Evolutionary conservation across 53 echinoderm and acorn worm species (phyloP).

Genomic region (Paelopatides confundens): DNA sequence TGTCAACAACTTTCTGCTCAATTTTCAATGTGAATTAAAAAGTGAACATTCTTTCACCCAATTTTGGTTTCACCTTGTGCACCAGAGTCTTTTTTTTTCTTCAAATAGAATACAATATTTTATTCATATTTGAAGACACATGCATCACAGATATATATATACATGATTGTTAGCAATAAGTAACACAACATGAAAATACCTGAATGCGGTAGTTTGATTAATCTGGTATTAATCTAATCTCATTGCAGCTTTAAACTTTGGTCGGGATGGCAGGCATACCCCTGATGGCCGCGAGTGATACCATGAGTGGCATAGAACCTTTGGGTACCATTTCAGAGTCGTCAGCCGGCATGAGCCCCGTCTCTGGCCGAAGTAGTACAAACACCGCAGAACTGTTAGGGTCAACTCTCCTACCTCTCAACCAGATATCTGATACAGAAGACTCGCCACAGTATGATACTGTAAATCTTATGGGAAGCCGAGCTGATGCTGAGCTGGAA

Average conservation of each 20-base stretch:
- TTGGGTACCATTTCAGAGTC: constrained; percentile 66
- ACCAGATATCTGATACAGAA: constrained; percentile 7
- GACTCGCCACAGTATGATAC: not conserved
- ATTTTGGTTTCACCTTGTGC: no score
- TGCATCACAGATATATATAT: not conserved
- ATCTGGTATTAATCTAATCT: not conserved
- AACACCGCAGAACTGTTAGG: constrained; percentile 5
- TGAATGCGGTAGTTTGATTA: no score
- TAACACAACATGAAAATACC: no score
- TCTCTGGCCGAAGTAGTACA: constrained; percentile 3
- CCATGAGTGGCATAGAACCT: constrained; percentile 87
- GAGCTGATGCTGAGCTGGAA: not conserved
- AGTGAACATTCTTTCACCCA: no score
- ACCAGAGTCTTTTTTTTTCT: no score
- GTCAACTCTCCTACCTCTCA: not conserved
- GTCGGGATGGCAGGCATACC: constrained; percentile 12
- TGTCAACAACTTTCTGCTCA: no score
- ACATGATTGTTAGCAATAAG: no score
- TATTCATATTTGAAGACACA: no score
- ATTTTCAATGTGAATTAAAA: no score
- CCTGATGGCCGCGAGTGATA: constrained; percentile 59
- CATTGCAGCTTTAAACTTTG: not conserved
- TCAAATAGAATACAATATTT: no score
- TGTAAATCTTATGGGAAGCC: not conserved
- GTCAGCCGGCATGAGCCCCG: constrained; percentile 62